These are phyloP conservation scores for Ophion slaviceki DNA, from an alignment of 2,888 invertebrate species.

Conservation along the genomic window DNA sequence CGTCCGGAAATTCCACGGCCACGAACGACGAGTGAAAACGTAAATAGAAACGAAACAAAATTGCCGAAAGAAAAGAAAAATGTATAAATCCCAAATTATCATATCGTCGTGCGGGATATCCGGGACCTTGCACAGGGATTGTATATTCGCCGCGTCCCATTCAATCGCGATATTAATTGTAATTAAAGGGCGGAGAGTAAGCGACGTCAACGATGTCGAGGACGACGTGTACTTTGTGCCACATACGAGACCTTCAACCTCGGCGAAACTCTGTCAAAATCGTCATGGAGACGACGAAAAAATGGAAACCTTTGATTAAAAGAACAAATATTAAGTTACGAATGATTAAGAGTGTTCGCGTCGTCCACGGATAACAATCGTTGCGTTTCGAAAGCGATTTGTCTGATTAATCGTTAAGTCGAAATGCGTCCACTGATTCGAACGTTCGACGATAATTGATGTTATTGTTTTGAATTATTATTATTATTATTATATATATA, in stretches of 20 bases:
- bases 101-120: constrained; percentile 65
- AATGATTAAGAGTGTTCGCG: constrained; percentile 55
- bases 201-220: constrained; percentile 19
- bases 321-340: constrained; percentile 48
- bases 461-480: constrained; percentile 53
- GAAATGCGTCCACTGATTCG: constrained; percentile 77
- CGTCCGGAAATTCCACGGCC: constrained; percentile 39
- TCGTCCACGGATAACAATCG: constrained; percentile 70
- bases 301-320: constrained; percentile 20
- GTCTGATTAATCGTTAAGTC: constrained; percentile 77
- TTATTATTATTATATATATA: neutral
- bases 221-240: constrained; percentile 49
- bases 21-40: constrained; percentile 23
- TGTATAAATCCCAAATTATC: constrained; percentile 48
- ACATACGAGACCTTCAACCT: constrained; percentile 29
- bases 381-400: constrained; percentile 76
- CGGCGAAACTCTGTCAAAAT: constrained; percentile 37
- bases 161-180: constrained; percentile 63
- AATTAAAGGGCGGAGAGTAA: constrained; percentile 43
- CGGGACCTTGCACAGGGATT: constrained; percentile 57
- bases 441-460: constrained; percentile 80
- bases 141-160: constrained; percentile 58
- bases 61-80: constrained; percentile 15
- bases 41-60: constrained; percentile 23
- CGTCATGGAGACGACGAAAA: constrained; percentile 13